Conservation (phyloP, 2,797 vertebrate species). For the Pristis pectinata region DNA sequence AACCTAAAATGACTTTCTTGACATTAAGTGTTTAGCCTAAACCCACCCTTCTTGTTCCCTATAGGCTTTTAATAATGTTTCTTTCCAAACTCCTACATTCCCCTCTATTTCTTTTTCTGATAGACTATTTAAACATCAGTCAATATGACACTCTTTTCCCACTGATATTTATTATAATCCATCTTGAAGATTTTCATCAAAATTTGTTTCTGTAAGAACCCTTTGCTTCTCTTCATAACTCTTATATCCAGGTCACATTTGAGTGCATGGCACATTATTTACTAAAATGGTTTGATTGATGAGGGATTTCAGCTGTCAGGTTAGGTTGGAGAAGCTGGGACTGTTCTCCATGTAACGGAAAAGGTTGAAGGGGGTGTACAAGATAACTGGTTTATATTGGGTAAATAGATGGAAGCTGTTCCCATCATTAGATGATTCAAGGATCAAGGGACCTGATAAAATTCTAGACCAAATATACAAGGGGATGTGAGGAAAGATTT, state of each 20-base stretch:
- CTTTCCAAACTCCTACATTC: not conserved
- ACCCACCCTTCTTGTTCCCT: not conserved
- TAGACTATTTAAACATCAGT: not conserved
- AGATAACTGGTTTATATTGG: too few relatives aligned
- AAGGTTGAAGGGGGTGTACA: too few relatives aligned
- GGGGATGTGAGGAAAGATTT: too few relatives aligned
- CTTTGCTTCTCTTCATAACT: not conserved
- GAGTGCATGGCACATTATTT: not conserved
- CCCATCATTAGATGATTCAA: too few relatives aligned
- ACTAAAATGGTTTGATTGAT: too few relatives aligned
- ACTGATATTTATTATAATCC: not conserved
- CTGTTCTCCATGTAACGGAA: too few relatives aligned
- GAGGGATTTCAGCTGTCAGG: too few relatives aligned
- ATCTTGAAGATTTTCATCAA: not conserved
- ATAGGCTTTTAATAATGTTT: not conserved
- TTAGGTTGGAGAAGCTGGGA: too few relatives aligned
- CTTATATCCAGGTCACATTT: not conserved
- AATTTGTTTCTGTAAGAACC: not conserved
- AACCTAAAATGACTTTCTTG: not conserved
- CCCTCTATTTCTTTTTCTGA: not conserved
- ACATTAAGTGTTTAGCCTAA: not conserved
- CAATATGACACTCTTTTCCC: not conserved
- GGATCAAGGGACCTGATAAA: too few relatives aligned
- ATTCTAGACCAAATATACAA: too few relatives aligned
- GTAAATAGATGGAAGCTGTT: too few relatives aligned